phyloP scores from a whole-genome alignment of 2,113 vertebrate species.

The Myotis lucifugus region DNA sequence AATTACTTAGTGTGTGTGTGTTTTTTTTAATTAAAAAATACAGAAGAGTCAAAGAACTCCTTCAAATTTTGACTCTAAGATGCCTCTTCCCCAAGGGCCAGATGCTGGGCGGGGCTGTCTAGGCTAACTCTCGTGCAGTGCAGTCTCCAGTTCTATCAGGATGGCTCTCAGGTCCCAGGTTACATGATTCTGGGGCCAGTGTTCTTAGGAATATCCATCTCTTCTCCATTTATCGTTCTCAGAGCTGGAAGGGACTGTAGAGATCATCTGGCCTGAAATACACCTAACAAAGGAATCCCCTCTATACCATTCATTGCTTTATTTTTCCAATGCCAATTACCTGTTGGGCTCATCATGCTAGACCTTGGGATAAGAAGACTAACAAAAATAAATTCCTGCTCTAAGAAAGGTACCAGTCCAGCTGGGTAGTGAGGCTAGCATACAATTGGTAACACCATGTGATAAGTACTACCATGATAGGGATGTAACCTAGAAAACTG shows the following conservation, averaged over 20 bases:
- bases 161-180: background rate
- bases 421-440: background rate
- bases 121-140: background rate
- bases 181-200: background rate
- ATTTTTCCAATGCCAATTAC: background rate
- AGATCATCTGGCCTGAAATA: background rate
- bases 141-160: background rate
- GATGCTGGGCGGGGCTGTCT: too few relatives aligned
- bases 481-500: background rate
- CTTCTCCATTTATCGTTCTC: background rate
- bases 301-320: background rate
- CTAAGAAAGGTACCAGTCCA: background rate
- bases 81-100: background rate
- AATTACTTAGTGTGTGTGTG: background rate
- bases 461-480: background rate
- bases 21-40: background rate
- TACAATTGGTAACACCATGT: background rate
- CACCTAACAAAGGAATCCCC: background rate
- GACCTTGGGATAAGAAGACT: background rate
- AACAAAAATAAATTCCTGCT: background rate
- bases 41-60: background rate
- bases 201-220: background rate
- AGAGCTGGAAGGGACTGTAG: background rate
- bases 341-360: background rate
- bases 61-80: constrained; percentile 25